phyloP scores from a whole-genome alignment of 2,797 vertebrate genomes.

The Thalassophryne amazonica region DNA sequence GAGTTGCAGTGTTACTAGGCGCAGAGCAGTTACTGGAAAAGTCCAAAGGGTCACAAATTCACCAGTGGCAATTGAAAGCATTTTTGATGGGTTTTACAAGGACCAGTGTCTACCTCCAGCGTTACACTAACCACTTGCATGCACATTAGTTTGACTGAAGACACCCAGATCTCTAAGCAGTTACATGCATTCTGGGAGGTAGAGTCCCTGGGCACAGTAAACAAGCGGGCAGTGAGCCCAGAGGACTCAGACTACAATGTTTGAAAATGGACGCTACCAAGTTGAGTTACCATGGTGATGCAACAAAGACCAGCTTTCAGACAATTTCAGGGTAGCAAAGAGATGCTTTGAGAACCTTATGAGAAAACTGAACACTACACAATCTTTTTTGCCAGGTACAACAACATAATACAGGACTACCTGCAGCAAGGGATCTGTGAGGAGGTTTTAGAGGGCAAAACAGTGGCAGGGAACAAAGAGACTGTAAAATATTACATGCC shows the following conservation, averaged over 20 bases:
- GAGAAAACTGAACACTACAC: neutral
- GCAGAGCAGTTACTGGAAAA: neutral
- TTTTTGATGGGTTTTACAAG: slow-evolving; percentile 25
- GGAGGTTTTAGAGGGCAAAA: neutral
- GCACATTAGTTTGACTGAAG: neutral
- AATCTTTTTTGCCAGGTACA: slow-evolving; percentile 3
- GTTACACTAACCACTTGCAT: slow-evolving; percentile 9
- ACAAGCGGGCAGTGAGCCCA: neutral
- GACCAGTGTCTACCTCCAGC: slow-evolving; percentile 12
- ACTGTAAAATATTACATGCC: slow-evolving; percentile 6
- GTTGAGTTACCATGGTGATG: slow-evolving; percentile 2
- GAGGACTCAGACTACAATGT: neutral
- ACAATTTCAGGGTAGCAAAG: slow-evolving; percentile 5
- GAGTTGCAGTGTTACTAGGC: too few species aligned
- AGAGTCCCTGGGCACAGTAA: slow-evolving; percentile 17
- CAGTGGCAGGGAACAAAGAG: neutral
- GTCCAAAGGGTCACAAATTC: slow-evolving; percentile 11
- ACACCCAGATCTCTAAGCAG: slow-evolving; percentile 5
- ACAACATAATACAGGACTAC: neutral
- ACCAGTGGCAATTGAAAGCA: slow-evolving; percentile 6
- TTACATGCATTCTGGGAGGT: slow-evolving; percentile 17
- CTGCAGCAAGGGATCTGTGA: slow-evolving; percentile 8
- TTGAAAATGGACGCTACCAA: neutral
- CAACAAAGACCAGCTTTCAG: neutral
- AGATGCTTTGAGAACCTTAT: neutral